Evolutionary conservation across 64 coral and sea anemone genomes (phyloP), one percentile per base, ranked within the genome.

Genomic region (Actinia tenebrosa): DNA sequence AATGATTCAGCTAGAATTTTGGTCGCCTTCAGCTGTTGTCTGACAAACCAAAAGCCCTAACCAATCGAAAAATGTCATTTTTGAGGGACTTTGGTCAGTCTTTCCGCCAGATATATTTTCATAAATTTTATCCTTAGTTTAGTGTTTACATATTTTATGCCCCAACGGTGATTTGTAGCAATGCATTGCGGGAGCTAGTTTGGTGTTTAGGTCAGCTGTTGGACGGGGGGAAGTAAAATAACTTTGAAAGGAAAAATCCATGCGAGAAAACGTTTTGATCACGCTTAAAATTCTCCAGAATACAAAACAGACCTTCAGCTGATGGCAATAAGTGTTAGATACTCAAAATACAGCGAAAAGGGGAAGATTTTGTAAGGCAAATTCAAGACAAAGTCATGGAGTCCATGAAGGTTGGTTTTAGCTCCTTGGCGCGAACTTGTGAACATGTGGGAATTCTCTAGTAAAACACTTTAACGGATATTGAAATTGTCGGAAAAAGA

Each of bases 61-160:
- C 50, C 43, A 45, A 81, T 50, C 79, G 79, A 81, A 81, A 81
- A 81, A 81, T 50, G 79, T 81, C 79, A 53, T 16, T 81, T 52
- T 81, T 4, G 22, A 81, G 44, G 79, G 79, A 50, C 19, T 81
- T 53, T 81, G 79, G 43, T 81, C 23, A 23, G 17, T 81, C 19
- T 81, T 81, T 53, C 44, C 50, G 43, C 50, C 43, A 53, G 50
- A 81, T 81, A 81, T 81, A 50, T 81, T 81, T 81, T 81, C 79
- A 50, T 81, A 50, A 81, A 81, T 81, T 81, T 81, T 53, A 45
- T n/a, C 50, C 44, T 30, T 75, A 8, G 79, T 4, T 30, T 42
- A 19, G 79, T 81, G 79, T 81, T 81, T 81, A 81, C 79, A 81
- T 81, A 81, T 81, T 81, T 81, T 81, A 81, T 81, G 79, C 79